Conservation (phyloP, 2,113 vertebrate species). For the Paedocypris sp. region DNA sequence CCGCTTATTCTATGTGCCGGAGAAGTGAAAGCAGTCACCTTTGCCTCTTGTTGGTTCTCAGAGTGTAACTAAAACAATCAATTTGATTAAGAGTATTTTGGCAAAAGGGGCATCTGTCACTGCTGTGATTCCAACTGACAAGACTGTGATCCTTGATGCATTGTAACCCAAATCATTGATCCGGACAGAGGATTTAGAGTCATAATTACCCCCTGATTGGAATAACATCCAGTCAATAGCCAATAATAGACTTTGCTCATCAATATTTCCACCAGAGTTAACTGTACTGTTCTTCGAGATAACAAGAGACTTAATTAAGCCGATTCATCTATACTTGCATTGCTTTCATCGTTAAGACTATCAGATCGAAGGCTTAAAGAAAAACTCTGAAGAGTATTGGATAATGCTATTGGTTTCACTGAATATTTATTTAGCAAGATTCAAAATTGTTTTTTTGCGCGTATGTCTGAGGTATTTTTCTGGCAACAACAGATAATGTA, state of each 20-base stretch:
- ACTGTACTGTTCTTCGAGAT: constrained; percentile 3
- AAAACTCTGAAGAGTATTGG: neutral
- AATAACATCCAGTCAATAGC: constrained; percentile 31
- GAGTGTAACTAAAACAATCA: constrained; percentile 36
- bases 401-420: neutral
- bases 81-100: constrained; percentile 30
- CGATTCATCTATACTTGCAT: constrained; percentile 4
- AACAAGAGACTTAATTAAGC: constrained; percentile 15
- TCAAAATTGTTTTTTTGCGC: no score
- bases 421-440: neutral
- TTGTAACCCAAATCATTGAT: constrained; percentile 29
- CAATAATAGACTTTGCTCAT: constrained; percentile 21
- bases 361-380: neutral
- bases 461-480: no score
- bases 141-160: constrained; percentile 21
- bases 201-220: constrained; percentile 29
- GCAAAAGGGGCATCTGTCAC: constrained; percentile 30
- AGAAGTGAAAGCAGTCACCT: constrained; percentile 26
- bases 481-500: no score
- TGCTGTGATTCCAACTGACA: constrained; percentile 8
- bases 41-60: constrained; percentile 26
- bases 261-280: constrained; percentile 4
- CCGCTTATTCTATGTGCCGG: constrained; percentile 32
- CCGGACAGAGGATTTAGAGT: constrained; percentile 14
- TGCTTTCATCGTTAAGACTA: constrained; percentile 9